A percentile compares a stretch with the other conserved stretches of the same genome.
phyloP scores from a whole-genome alignment of 1,140 invertebrate genomes.

The Muscidifurax raptorellus region DNA sequence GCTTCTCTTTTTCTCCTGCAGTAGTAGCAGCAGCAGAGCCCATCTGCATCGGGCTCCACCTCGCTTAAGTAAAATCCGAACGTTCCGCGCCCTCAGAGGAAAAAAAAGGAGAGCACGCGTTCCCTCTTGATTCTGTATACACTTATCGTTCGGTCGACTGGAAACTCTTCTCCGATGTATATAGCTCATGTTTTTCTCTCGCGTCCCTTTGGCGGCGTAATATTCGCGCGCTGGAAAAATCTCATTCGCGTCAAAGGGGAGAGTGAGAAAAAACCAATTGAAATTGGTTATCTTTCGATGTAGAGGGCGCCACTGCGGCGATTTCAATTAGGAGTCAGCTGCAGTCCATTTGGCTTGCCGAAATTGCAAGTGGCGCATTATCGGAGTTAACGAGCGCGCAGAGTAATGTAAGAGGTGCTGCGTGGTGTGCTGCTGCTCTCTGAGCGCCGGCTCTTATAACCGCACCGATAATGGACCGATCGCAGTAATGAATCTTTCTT shows the following conservation, averaged over 20 bases:
- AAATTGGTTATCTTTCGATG: not conserved
- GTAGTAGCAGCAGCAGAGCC: not conserved
- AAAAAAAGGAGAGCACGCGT: not conserved
- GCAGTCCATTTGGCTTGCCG: slow-evolving; percentile 32
- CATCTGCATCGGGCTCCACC: slow-evolving; percentile 31
- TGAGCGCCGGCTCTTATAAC: not conserved
- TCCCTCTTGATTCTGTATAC: not conserved
- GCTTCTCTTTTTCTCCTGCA: slow-evolving; percentile 19
- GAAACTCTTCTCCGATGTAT: not conserved
- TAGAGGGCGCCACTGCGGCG: not conserved
- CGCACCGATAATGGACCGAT: slow-evolving; percentile 62
- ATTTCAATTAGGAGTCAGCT: slow-evolving; percentile 43
- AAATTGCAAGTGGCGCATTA: slow-evolving; percentile 41
- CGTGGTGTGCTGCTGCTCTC: slow-evolving; percentile 1
- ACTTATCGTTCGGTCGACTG: not conserved
- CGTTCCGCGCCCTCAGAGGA: not conserved
- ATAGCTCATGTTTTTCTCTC: not conserved
- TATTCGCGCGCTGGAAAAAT: too few relatives aligned
- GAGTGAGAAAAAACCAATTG: not conserved
- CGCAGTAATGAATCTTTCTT: slow-evolving; percentile 66
- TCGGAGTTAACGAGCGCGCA: slow-evolving; percentile 29
- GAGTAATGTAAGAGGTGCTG: slow-evolving; percentile 28
- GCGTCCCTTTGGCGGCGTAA: not conserved
- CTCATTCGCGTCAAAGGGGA: too few relatives aligned
- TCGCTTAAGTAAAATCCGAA: slow-evolving; percentile 32